phyloP scores from a whole-genome alignment of 2,888 invertebrate species.

The Penaeus monodon region DNA sequence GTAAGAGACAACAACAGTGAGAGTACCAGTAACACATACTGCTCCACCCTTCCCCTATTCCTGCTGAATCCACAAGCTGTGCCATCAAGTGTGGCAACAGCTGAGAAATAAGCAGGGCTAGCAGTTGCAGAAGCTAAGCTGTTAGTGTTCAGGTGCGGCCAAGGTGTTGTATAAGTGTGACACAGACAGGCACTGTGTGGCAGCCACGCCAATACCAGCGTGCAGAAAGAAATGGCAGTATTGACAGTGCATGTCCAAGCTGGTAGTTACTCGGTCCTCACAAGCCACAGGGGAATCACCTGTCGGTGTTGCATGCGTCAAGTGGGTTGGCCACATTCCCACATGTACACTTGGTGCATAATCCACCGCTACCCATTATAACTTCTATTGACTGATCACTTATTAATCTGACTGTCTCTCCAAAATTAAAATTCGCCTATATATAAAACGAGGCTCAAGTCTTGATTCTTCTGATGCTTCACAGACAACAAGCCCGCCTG shows the following conservation, averaged over 20 bases:
- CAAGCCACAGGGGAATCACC: conserved; percentile 57
- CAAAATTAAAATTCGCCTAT: too few relatives aligned
- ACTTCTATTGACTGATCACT: too few relatives aligned
- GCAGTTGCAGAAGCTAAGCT: conserved; percentile 29
- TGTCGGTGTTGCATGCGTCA: conserved; percentile 39
- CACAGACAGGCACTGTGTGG: conserved; percentile 60
- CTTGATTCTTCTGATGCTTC: too few relatives aligned
- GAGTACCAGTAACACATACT: not conserved
- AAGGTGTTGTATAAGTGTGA: conserved; percentile 54
- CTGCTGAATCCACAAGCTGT: not conserved
- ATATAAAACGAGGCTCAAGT: too few relatives aligned
- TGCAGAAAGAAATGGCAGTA: conserved; percentile 58
- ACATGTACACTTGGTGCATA: conserved; percentile 24
- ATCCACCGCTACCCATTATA: too few relatives aligned
- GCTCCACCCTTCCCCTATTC: not conserved
- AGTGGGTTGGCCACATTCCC: conserved; percentile 42
- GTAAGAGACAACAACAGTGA: not conserved
- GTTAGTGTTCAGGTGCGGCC: conserved; percentile 35
- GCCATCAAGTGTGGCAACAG: not conserved
- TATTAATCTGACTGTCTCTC: too few relatives aligned
- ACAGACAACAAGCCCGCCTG: too few relatives aligned
- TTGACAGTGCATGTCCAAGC: conserved; percentile 50
- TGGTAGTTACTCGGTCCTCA: conserved; percentile 50
- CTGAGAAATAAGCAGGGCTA: too few relatives aligned
- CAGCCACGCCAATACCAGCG: conserved; percentile 54